These are phyloP conservation scores for Leucoma salicis DNA, from an alignment of 2,888 invertebrate genomes.

Conservation along the genomic window DNA sequence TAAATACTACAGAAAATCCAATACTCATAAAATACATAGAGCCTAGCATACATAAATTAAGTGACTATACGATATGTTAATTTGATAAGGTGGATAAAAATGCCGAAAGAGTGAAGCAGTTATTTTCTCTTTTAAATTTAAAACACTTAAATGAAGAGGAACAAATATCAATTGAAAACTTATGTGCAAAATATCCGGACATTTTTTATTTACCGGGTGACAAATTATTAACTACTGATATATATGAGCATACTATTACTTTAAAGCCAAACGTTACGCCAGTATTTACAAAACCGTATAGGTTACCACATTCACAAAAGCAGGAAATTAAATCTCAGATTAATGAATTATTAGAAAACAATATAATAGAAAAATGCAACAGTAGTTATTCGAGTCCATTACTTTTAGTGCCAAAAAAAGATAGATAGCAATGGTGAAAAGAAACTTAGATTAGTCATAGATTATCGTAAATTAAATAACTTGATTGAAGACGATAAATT, in stretches of 20 bases:
- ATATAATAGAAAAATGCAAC: background rate
- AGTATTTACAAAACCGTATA: background rate
- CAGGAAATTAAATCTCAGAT: background rate
- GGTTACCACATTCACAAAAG: background rate
- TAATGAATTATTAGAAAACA: background rate
- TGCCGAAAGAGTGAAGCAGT: background rate
- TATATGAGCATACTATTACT: background rate
- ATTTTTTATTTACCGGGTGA: slow-evolving; percentile 14
- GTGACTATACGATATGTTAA: background rate
- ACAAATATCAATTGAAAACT: background rate
- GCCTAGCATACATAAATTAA: background rate
- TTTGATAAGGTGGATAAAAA: background rate
- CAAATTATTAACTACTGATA: slow-evolving; percentile 9
- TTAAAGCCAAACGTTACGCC: background rate
- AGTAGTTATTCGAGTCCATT: background rate
- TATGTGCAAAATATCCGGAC: slow-evolving; percentile 18
- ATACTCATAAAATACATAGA: background rate
- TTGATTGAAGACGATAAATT: background rate
- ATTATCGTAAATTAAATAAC: background rate
- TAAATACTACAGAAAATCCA: slow-evolving; percentile 15
- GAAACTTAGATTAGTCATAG: background rate
- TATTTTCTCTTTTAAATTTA: background rate
- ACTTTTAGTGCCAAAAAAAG: background rate
- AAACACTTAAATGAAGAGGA: background rate
- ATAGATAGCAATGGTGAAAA: background rate